Evolutionary conservation across 2,888 invertebrate genomes (phyloP), one percentile per base, ranked within the genome.

Genomic region (Crossocerus cetratus): DNA sequence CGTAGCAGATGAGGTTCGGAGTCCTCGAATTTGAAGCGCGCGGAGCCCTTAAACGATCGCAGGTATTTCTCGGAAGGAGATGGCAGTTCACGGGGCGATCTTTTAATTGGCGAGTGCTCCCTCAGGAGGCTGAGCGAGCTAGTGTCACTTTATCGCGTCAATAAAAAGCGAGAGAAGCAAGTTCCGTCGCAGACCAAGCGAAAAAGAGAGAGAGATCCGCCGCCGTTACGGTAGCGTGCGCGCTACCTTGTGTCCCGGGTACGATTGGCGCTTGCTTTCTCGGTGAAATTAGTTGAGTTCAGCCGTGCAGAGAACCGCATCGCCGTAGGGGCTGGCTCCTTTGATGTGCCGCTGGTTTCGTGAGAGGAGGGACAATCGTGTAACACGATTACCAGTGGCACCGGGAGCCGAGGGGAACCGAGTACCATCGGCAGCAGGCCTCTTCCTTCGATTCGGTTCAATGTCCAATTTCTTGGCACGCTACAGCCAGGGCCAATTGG

Each of bases 271-370:
- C 23, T 32, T 32, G 32, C 32, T 66, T 59, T 65, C 68, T 65
- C 59, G 75, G 72, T 69, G 70, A 82, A 82, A 76, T 77, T 72
- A 69, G 70, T 75, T 81, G 68, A 67, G 66, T 80, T 78, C 32
- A 32, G 80, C 77, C 77, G 77, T 63, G 69, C 69, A 74, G 80
- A 76, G 75, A 80, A 65, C 65, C 70, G 66, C 75, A 81, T 82
- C 66, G 77, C 81, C 69, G 53, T 60, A 56, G 23, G 73, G 70
- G 55, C 68, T 77, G 63, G 73, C 70, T 69, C 72, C 81, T 81
- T 81, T 82, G 80, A 80, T 74, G 74, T 68, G 68, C 75, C 67
- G 71, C 68, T 75, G 62, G 68, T 77, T 80, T 74, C 79, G 68
- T 54, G 59, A 49, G 16, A 78, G 65, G 72, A 74, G 72, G 73